Evolutionary conservation across 2,888 invertebrate species (phyloP).

Genomic region (Pinctada fucata): DNA sequence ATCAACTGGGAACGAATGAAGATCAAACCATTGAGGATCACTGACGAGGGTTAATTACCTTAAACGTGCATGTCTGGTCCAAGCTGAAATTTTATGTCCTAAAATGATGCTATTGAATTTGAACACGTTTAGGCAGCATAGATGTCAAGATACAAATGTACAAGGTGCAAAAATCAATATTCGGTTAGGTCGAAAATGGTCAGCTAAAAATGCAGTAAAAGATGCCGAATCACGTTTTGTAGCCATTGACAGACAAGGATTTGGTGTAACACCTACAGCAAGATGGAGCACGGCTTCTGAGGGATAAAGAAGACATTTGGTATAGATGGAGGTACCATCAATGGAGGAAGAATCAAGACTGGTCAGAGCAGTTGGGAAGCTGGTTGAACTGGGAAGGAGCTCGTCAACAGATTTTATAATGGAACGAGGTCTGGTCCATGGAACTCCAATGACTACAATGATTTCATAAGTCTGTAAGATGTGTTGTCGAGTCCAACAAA

Average conservation of each 20-base stretch:
- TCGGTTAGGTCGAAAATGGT: conserved; percentile 22
- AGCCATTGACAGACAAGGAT: neutral
- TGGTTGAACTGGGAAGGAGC: conserved; percentile 3
- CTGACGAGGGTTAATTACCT: too few relatives aligned
- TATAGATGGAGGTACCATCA: neutral
- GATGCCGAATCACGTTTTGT: conserved; percentile 23
- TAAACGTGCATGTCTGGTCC: too few relatives aligned
- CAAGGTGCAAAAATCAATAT: neutral
- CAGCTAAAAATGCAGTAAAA: conserved; percentile 11
- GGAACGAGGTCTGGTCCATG: conserved; percentile 13
- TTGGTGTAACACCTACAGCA: neutral
- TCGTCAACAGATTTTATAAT: neutral
- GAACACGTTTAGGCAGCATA: conserved; percentile 9
- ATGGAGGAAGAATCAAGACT: conserved; percentile 13
- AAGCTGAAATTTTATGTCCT: too few relatives aligned
- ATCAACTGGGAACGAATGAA: conserved; percentile 29
- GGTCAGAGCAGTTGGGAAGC: conserved; percentile 7
- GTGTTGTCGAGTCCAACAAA: conserved; percentile 14
- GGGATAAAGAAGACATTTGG: neutral
- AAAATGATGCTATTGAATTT: conserved; percentile 5
- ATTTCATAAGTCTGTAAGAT: conserved; percentile 11
- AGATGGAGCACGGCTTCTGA: neutral
- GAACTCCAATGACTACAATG: neutral
- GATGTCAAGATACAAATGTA: conserved; percentile 3
- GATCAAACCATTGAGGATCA: neutral